Evolutionary conservation across 1,140 invertebrate genomes (phyloP).

Genomic region (Batillaria attramentaria): DNA sequence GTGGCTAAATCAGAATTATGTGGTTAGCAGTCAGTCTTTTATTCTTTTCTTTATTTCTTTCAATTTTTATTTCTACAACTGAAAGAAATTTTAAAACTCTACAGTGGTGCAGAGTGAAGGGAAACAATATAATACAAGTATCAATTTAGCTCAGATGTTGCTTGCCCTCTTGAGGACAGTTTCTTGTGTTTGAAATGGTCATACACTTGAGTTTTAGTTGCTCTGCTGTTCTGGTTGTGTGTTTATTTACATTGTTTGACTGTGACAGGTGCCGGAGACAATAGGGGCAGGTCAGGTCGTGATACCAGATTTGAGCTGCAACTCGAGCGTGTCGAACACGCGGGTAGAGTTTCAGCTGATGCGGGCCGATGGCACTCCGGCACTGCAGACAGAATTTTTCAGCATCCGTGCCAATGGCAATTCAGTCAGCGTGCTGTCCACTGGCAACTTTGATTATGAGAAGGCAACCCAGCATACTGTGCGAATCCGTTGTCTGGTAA

Average conservation of each 20-base stretch:
- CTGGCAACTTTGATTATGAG: slow-evolving; percentile 19
- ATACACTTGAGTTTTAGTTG: too few relatives aligned
- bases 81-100: too few relatives aligned
- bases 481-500: slow-evolving; percentile 36
- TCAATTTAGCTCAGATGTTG: too few relatives aligned
- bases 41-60: too few relatives aligned
- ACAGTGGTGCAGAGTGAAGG: too few relatives aligned
- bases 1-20: too few relatives aligned
- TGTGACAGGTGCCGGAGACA: slow-evolving; percentile 34
- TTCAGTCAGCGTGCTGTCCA: slow-evolving; percentile 22
- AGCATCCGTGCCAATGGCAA: not conserved
- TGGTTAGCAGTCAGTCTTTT: too few relatives aligned
- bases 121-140: too few relatives aligned
- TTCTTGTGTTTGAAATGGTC: too few relatives aligned
- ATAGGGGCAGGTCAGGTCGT: slow-evolving; percentile 37
- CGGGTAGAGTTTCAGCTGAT: slow-evolving; percentile 54
- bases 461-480: slow-evolving; percentile 13
- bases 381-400: slow-evolving; percentile 31
- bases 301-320: slow-evolving; percentile 49
- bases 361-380: slow-evolving; percentile 42
- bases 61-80: too few relatives aligned
- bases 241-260: not conserved
- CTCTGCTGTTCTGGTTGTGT: too few relatives aligned
- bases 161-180: too few relatives aligned
- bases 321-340: slow-evolving; percentile 52